Evolutionary conservation across 2,888 invertebrate genomes (phyloP).

Genomic region (Spisula subtruncata): DNA sequence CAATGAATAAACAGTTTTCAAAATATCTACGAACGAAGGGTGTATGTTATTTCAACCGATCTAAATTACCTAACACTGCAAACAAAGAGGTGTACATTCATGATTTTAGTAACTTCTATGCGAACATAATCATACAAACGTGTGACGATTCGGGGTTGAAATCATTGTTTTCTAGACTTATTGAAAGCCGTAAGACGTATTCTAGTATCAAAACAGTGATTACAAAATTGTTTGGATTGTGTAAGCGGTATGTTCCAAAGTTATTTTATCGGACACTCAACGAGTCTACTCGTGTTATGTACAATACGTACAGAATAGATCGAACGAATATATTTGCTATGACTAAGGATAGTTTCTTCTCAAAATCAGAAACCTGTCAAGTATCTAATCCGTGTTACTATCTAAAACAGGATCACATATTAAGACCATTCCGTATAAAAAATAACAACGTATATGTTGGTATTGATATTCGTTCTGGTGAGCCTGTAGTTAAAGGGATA

Average conservation of each 20-base stretch:
- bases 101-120: slow-evolving; percentile 25
- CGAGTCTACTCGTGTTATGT: slow-evolving; percentile 28
- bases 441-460: slow-evolving; percentile 41
- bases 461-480: neutral
- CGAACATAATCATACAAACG: neutral
- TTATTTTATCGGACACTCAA: slow-evolving; percentile 5
- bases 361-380: neutral
- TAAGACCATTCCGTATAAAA: neutral
- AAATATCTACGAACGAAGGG: neutral
- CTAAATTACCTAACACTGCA: neutral
- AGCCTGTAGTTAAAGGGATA: slow-evolving; percentile 30
- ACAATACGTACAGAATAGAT: neutral
- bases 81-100: neutral
- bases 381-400: neutral
- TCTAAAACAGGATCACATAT: neutral
- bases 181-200: neutral
- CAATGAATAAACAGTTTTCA: neutral
- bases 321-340: slow-evolving; percentile 8
- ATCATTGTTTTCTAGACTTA: neutral
- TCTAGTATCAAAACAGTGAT: neutral
- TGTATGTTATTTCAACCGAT: neutral
- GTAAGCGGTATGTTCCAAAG: slow-evolving; percentile 6
- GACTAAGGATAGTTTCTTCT: slow-evolving; percentile 29
- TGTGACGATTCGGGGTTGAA: neutral
- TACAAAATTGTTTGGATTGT: slow-evolving; percentile 13